Evolutionary conservation across 2,113 vertebrate genomes (phyloP), one percentile per base, ranked within the genome.

Genomic region (Sylvilagus bachmani): DNA sequence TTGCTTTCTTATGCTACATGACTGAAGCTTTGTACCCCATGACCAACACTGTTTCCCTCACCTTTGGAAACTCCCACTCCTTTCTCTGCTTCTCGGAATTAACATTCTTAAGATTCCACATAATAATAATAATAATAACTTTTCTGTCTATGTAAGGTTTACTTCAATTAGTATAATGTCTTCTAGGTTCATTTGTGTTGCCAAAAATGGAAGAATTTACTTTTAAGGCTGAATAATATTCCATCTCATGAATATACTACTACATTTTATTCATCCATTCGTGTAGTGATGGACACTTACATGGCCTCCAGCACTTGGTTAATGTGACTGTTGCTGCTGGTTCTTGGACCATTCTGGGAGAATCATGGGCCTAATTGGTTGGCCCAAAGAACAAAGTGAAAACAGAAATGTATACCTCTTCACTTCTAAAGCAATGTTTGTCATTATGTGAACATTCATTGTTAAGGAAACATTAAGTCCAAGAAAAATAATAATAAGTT

Each of bases 381-480:
- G 11, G 27, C 21, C 27, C 4, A 83, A 53, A 49, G 19, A 25
- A 38, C 51, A 75, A 29, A n/a, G 0, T 11, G 5, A 71, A 10
- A n/a, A 22, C 5, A 4, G 13, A 77, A 51, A 44, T 2, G 0
- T 1, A 0, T 19, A 44, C 12, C 11, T 58, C 17, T 21, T 83
- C 24, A 53, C 25, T 70, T 53, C 61, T 12, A 55, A 44, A 51
- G n/a, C 10, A 6, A 33, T 13, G 14, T 29, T 10, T 86, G 33
- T 22, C 51, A 44, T 44, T 29, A 31, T 22, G 71, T 8, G 31
- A 24, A 19, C 13, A 21, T 31, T 24, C 66, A 62, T 31, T 16
- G 0, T n/a, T 36, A 49, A 69, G 53, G 25, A 25, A 12, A 75
- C 10, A 88, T 64, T 73, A 73, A 87, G 73, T 90, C 49, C 49